Base-by-base conservation (phyloP, 2,113 vertebrate genomes). In the Colaptes auratus region DNA sequence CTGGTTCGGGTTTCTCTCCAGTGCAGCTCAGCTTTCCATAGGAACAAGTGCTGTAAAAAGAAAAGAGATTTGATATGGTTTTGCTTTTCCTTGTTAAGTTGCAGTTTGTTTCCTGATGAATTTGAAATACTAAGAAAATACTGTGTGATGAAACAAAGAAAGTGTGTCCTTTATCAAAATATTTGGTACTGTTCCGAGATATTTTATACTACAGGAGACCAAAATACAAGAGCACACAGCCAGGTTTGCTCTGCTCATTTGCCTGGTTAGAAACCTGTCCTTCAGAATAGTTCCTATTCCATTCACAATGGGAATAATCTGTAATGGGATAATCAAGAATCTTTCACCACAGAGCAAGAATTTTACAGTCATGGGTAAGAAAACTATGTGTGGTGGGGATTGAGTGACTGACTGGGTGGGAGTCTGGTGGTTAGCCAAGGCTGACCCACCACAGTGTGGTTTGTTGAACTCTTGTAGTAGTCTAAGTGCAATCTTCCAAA, bases 1-100 rank as follows among this genome's bases (percentile, higher is more conserved):
- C 98, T 97, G 97, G 86, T 71, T 88, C 31, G 9, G 94, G 85
- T 48, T 59, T 84, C 8, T 93, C 91, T 92, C 98, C 98, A 10
- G 98, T 94, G 81, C 98, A 98, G 84, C 74, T 97, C 75, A 98
- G 89, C 9, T 91, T 94, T 69, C 98, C 98, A 61, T 92, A 94
- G 2, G 88, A 86, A 20, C 98, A 98, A 78, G 98, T 97, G 90
- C 98, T 98, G 73, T 15, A 2, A 30, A 66, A 67, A 71, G 50
- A 50, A 63, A 50, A 80, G 7, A 9, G 8, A 60, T 71, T 4
- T 4, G 3, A 10, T 42, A n/a, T 42, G 31, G 55, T 72, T 36
- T 10, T 86, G 33, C 5, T 58, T 89, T 58, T 78, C 42, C 33
- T 60, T 80, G 7, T 50, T 46, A 80, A 30, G 19, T 73, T 94